Evolutionary conservation across 2,797 vertebrate genomes (phyloP).

Genomic region (Megalops cyprinoides): DNA sequence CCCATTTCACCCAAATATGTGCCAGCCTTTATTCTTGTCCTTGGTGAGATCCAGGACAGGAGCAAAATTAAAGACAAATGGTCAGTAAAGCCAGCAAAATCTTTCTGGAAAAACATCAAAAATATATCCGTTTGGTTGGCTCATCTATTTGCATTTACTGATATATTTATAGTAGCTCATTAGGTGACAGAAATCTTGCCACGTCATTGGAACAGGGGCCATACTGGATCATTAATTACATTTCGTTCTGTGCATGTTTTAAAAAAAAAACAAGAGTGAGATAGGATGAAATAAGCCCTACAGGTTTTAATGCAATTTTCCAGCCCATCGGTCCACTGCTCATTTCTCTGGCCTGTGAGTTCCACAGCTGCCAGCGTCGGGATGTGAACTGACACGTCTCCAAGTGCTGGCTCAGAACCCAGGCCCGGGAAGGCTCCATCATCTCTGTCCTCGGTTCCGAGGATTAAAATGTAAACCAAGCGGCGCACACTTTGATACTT

Average conservation of each 20-base stretch:
- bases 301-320: conserved; percentile 81
- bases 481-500: too few species aligned
- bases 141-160: neutral
- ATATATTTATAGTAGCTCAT: conserved; percentile 5
- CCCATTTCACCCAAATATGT: too few species aligned
- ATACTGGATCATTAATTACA: conserved; percentile 55
- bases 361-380: conserved; percentile 56
- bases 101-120: neutral
- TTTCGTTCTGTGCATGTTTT: conserved; percentile 64
- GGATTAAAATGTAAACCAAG: too few species aligned
- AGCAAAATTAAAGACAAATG: too few species aligned
- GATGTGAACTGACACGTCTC: conserved; percentile 44
- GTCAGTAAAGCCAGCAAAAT: neutral
- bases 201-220: conserved; percentile 57
- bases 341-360: conserved; percentile 60
- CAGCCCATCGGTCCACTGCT: conserved; percentile 72
- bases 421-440: neutral
- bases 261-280: conserved; percentile 48
- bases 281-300: conserved; percentile 72
- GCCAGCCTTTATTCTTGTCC: too few species aligned
- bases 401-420: conserved; percentile 71
- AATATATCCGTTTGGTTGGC: conserved; percentile 18
- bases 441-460: too few species aligned
- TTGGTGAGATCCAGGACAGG: too few species aligned
- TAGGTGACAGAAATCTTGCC: conserved; percentile 39